phyloP scores from a whole-genome alignment of 1,140 invertebrate genomes.

The Cydia strobilella region DNA sequence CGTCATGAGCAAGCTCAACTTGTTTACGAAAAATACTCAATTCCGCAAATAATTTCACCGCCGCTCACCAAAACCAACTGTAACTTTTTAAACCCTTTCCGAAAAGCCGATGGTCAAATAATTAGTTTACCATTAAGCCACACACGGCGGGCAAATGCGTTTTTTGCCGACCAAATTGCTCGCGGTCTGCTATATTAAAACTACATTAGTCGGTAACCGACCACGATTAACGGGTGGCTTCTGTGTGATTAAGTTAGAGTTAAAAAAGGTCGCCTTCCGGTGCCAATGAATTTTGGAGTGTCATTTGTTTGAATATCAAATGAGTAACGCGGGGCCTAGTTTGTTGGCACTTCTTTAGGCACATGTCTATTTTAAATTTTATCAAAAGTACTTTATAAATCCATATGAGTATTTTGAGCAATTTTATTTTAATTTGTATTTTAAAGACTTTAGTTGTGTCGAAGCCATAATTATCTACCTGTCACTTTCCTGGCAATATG shows the following conservation, averaged over 20 bases:
- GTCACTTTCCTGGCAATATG: too few relatives aligned
- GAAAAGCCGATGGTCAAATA: constrained; percentile 26
- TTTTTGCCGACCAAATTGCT: constrained; percentile 33
- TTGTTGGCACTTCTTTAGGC: not conserved
- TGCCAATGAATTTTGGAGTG: constrained; percentile 12
- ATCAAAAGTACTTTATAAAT: too few relatives aligned
- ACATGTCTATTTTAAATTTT: too few relatives aligned
- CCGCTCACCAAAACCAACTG: constrained; percentile 28
- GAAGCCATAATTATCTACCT: too few relatives aligned
- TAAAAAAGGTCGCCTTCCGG: constrained; percentile 30
- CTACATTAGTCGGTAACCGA: constrained; percentile 32
- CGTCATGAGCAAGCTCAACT: not conserved
- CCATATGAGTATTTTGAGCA: too few relatives aligned
- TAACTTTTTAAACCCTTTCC: constrained; percentile 7
- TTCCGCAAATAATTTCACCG: constrained; percentile 7
- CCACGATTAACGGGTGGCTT: constrained; percentile 24
- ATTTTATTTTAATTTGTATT: too few relatives aligned
- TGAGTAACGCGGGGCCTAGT: not conserved
- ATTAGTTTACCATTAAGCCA: constrained; percentile 37
- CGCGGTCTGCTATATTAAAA: constrained; percentile 33
- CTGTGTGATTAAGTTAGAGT: constrained; percentile 29
- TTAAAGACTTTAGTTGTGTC: too few relatives aligned
- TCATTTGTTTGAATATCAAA: constrained; percentile 24
- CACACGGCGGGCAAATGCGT: constrained; percentile 33
- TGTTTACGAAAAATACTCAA: not conserved